Percentiles rank a stretch among this genome's conserved stretches.
phyloP scores from a whole-genome alignment of 2,113 vertebrate genomes.

The Archocentrus centrarchus region DNA sequence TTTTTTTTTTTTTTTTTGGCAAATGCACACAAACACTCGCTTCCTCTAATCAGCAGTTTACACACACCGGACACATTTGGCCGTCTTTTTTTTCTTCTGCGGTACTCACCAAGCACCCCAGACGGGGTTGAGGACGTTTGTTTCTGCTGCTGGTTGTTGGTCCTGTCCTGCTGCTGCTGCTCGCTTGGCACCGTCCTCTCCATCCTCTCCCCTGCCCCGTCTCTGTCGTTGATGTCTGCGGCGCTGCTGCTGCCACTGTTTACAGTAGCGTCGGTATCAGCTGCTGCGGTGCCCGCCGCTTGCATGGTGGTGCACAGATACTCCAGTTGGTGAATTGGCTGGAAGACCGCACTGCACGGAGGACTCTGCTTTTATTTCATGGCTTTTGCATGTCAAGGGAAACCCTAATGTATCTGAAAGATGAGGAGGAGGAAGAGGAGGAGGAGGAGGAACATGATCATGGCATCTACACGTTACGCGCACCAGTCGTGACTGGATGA shows the following conservation, averaged over 20 bases:
- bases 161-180: constrained; percentile 56
- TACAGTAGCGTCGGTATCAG: constrained; percentile 53
- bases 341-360: constrained; percentile 8
- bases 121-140: constrained; percentile 46
- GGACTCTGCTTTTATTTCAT: constrained; percentile 16
- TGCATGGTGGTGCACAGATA: constrained; percentile 46
- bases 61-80: background rate
- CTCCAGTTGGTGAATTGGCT: background rate
- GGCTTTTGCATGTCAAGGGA: constrained; percentile 6
- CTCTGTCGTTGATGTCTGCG: constrained; percentile 48
- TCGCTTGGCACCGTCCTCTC: constrained; percentile 63
- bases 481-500: constrained; percentile 70
- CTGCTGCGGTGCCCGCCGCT: constrained; percentile 38
- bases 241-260: constrained; percentile 46
- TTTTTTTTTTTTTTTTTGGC: background rate
- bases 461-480: constrained; percentile 58
- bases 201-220: constrained; percentile 68
- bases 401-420: background rate
- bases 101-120: constrained; percentile 71
- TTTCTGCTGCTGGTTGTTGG: constrained; percentile 44
- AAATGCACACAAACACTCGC: background rate
- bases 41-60: background rate
- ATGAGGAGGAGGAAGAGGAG: background rate
- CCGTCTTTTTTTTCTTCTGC: background rate
- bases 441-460: constrained; percentile 37